Evolutionary conservation across 2,888 invertebrate species (phyloP), one percentile per base, ranked within the genome.

Genomic region (Plebejus argus): DNA sequence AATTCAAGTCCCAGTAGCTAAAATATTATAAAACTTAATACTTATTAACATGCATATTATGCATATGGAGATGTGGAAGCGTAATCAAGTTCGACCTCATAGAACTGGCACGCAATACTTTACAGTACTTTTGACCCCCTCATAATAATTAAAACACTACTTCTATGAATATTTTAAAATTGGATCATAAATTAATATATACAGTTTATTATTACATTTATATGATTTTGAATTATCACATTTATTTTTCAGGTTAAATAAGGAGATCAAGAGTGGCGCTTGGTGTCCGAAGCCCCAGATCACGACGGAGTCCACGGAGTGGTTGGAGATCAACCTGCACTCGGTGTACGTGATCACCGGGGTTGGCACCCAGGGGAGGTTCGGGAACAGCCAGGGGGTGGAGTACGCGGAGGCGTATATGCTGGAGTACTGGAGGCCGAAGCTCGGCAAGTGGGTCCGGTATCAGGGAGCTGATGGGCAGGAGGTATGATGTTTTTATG

Each of bases 211-310:
- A n/a, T n/a, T n/a, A n/a, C 35, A 0, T 0, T 35, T 35, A 6
- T 35, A 35, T 0, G 0, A 45, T 12, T 45, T 45, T 12, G 1
- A 45, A 45, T 45, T 45, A 3, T 49, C 10, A 10, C 7, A 10
- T 23, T 61, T 23, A 58, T 75, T 61, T 79, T 76, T 0, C 95
- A 98, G 98, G 89, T 94, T 98, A 83, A 96, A 97, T 82, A 96
- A 96, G 83, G 98, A 98, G 87, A 95, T 95, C 82, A 96, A 96
- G 85, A 98, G 98, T 18, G 98, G 98, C 72, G 98, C 98, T 0
- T 99, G 98, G 99, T 99, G 99, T 92, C 98, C 99, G 15, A 96
- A 96, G 89, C 95, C 95, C 76, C 96, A 96, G 88, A 96, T 97
- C 85, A 97, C 97, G 35, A 95, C 96, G n/a, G 97, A 97, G 83